Evolutionary conservation across 1,140 invertebrate genomes (phyloP), one percentile per base, ranked within the genome.

Genomic region (Drosophila rufa): DNA sequence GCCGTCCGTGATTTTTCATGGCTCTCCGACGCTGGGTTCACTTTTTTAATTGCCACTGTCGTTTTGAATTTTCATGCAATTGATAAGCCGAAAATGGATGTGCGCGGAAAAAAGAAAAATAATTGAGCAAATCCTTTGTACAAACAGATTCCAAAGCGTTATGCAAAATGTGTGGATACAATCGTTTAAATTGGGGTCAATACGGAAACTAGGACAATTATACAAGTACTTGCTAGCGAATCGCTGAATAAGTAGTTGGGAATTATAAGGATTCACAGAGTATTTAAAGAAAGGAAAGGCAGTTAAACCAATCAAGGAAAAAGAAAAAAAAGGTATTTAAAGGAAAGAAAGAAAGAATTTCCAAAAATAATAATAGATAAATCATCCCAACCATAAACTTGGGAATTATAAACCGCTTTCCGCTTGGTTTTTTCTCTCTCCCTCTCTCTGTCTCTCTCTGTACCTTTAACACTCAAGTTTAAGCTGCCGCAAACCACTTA

Each of bases 21-120:
- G 61, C 42, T 62, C 46, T 55, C 45, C 38, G 36, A 12, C 30
- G 9, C 47, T 42, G 47, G 47, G 59, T 66, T 76, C 61, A 70
- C 82, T 82, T 75, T 82, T 75, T 75, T 86, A 86, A 86, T 86
- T 86, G 82, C 70, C 82, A 64, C 75, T 78, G 65, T 78, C 73
- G 57, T 48, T 53, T 64, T 48, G 66, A 50, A 68, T 82, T 82
- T 69, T 64, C 57, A 48, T 65, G 66, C 48, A 79, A 80, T 80
- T 83, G 65, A 80, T 78, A 78, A 78, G 74, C 75, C 57, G 75
- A 71, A 71, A 79, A 78, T 79, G 75, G 76, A 69, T 30, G 57
- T 48, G 40, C 36, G 22, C 11, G 15, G 25, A 30, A 64, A 25
- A 67, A 60, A 22, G 30, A 22, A 61, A 61, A 60, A 42, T 58